These are phyloP conservation scores for Bombylius major DNA, from an alignment of 2,888 invertebrate genomes.

Conservation along the genomic window DNA sequence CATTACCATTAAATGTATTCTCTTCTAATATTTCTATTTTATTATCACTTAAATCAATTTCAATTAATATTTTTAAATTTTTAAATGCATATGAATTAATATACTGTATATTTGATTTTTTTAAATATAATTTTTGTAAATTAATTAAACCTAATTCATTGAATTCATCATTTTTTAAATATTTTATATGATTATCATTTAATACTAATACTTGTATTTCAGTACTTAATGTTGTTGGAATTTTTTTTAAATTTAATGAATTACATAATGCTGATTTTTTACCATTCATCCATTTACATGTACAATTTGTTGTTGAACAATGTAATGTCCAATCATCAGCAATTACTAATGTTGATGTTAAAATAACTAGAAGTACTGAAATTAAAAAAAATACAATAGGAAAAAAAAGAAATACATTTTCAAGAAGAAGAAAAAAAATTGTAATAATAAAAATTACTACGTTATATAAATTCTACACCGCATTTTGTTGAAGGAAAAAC, in stretches of 20 bases:
- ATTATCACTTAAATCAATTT: slow-evolving; percentile 79
- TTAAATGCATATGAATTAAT: slow-evolving; percentile 76
- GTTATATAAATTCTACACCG: too few relatives aligned
- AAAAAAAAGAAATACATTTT: too few relatives aligned
- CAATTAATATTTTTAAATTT: slow-evolving; percentile 71
- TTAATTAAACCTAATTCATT: slow-evolving; percentile 66
- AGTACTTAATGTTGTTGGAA: slow-evolving; percentile 54
- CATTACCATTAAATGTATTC: slow-evolving; percentile 74
- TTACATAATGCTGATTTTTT: slow-evolving; percentile 82
- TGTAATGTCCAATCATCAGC: slow-evolving; percentile 71
- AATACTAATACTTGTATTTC: slow-evolving; percentile 71
- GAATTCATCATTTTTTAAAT: slow-evolving; percentile 66
- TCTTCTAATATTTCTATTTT: slow-evolving; percentile 58
- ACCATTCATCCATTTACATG: slow-evolving; percentile 85
- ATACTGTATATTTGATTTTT: slow-evolving; percentile 59
- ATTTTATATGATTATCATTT: slow-evolving; percentile 64
- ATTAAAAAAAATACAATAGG: not conserved
- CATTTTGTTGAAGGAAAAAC: too few relatives aligned
- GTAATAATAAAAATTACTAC: too few relatives aligned
- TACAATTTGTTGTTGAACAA: slow-evolving; percentile 71
- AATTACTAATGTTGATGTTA: slow-evolving; percentile 30
- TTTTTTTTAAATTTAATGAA: slow-evolving; percentile 63
- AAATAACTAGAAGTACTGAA: slow-evolving; percentile 1
- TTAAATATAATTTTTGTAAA: slow-evolving; percentile 69
- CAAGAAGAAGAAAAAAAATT: too few relatives aligned